Evolutionary conservation across 2,888 invertebrate genomes (phyloP), one percentile per base, ranked within the genome.

Genomic region (Galeruca laticollis): DNA sequence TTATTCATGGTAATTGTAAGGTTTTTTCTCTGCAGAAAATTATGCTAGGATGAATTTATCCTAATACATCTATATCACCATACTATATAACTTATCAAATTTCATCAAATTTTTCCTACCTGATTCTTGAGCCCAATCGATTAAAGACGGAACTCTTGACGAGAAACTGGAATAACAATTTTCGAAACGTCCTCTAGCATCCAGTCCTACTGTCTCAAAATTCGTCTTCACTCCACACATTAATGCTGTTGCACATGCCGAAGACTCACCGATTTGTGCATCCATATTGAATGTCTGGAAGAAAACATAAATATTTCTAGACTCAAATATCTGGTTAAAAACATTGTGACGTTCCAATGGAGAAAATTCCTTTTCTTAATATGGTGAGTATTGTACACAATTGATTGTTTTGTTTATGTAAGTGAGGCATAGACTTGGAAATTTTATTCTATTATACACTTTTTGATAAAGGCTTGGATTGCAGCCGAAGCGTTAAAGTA

Each of bases 141-240:
- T 86, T 70, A 90, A 81, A 1, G 89, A 89, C 10, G 89, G 86
- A 40, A 89, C 89, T 71, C 86, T 84, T 6, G 88, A 87, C 9
- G 87, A 86, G 76, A 87, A 87, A 75, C 88, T 88, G 20, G 89
- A 88, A 76, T 86, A 85, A 80, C 90, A 90, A 81, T 89, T 88
- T 78, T 89, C 89, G 75, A 89, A 89, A 67, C 86, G 86, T 40
- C 88, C 89, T 60, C 88, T 86, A 54, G 88, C 87, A 77, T 90
- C 89, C 75, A 90, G 82, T 31, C 90, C 90, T 35, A 90, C 88
- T 2, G 89, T 89, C 80, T 90, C 90, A 76, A 88, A 88, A 84
- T 90, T 90, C 35, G 90, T 88, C 83, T 91, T 91, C n/a, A 91
- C 90, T 20, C 91, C 91, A 76, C 90, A 89, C 81, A 90, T 86